Evolutionary conservation across 2,797 vertebrate species (phyloP), one percentile per base, ranked within the genome.

Genomic region (Danio aesculapii): DNA sequence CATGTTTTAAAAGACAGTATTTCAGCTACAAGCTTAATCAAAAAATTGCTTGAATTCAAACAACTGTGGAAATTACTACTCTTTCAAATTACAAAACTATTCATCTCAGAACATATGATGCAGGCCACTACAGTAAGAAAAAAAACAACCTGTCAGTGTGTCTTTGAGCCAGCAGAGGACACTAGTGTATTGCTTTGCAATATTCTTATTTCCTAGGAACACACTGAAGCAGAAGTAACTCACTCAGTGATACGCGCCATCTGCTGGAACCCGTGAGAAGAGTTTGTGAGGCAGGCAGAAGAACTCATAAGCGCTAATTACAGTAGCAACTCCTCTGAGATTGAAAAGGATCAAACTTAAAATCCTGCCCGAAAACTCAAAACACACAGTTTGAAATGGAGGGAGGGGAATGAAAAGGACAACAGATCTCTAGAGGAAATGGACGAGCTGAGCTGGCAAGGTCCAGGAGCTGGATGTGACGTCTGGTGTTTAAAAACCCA

Each of bases 131-230:
- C 5, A 59, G 44, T 6, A 2, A 12, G 3, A 3, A 2, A 64
- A 63, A 17, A n/a, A n/a, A n/a, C n/a, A n/a, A 43, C n/a, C 11
- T 49, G 46, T 68, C 30, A 21, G 74, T 66, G 73, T 76, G 59
- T 73, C 57, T 43, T 74, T 61, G 50, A 74, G 62, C 50, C 82
- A 83, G 76, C 76, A 83, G 82, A 79, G 70, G 82, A 77, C 70
- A 68, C 76, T 75, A 79, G 39, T 79, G 47, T 75, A 79, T 72
- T 73, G 78, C 59, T 80, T 80, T 47, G 50, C 49, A 80, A 55
- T 80, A 21, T 55, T 16, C 49, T 66, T 66, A 44, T 17, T 13
- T 50, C 68, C 41, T 5, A 49, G 41, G 12, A 64, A 67, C 39
- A 61, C 8, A 76, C 64, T 44, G 50, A 68, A 81, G n/a, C 9